These are phyloP conservation scores for Drosophila percnosoma DNA, from an alignment of 2,888 invertebrate species.

Conservation along the genomic window DNA sequence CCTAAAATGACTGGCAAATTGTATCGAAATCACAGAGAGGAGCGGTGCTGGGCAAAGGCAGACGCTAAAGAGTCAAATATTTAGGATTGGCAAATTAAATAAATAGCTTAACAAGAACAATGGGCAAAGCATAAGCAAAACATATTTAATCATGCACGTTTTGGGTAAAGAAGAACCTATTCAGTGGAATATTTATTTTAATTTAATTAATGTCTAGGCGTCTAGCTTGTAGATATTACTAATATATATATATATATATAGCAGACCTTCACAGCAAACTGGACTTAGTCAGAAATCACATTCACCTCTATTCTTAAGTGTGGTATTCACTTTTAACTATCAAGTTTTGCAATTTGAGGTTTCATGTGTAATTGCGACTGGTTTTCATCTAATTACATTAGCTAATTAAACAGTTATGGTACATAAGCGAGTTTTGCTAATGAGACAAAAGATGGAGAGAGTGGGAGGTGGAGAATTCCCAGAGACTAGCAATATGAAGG, in stretches of 20 bases:
- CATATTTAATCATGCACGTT: conserved; percentile 48
- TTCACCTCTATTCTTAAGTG: conserved; percentile 20
- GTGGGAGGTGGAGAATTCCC: not conserved
- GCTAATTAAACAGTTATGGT: conserved; percentile 38
- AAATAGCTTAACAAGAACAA: conserved; percentile 43
- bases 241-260: not conserved
- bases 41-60: not conserved
- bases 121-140: conserved; percentile 13
- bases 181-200: conserved; percentile 4
- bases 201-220: conserved; percentile 48
- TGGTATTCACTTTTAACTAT: not conserved
- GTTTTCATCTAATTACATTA: conserved; percentile 30
- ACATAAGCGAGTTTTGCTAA: conserved; percentile 26
- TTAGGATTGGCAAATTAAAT: conserved; percentile 50
- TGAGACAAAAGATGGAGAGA: not conserved
- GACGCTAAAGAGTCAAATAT: conserved; percentile 9
- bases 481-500: conserved; percentile 33
- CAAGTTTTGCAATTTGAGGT: conserved; percentile 7
- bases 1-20: conserved; percentile 56
- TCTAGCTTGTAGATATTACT: conserved; percentile 37
- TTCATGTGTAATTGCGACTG: conserved; percentile 23
- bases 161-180: conserved; percentile 17
- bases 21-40: conserved; percentile 38
- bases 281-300: conserved; percentile 34
- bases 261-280: conserved; percentile 53